Percentiles rank a stretch among this genome's conserved stretches.
These are phyloP conservation scores for Capreolus pygargus DNA, from an alignment of 2,113 vertebrate genomes.

Conservation along the genomic window DNA sequence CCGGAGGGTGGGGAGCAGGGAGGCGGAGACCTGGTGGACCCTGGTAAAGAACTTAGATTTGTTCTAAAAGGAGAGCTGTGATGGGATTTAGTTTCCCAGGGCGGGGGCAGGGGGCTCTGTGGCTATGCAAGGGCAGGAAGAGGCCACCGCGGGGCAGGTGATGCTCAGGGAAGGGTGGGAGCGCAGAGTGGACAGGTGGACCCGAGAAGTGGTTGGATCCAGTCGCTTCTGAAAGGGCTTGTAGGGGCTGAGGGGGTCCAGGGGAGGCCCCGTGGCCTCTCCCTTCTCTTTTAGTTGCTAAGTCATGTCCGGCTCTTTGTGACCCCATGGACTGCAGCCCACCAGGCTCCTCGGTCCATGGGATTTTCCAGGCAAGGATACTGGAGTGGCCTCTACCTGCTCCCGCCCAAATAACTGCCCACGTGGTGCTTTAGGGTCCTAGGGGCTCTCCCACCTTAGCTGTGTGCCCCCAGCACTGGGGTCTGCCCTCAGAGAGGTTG, in stretches of 20 bases:
- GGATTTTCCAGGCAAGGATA: neutral
- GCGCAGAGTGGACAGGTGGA: rapidly evolving
- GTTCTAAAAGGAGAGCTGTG: neutral
- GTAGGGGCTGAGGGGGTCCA: neutral
- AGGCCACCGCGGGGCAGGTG: neutral
- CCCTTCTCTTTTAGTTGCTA: neutral
- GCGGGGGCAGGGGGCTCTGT: neutral
- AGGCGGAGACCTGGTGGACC: neutral
- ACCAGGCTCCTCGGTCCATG: neutral
- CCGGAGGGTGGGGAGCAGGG: neutral
- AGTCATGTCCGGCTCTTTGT: neutral
- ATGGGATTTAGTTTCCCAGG: neutral
- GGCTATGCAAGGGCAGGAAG: too few relatives aligned
- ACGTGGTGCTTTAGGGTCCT: neutral
- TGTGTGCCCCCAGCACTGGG: neutral
- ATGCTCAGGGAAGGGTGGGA: neutral
- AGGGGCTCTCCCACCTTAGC: neutral
- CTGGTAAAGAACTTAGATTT: neutral
- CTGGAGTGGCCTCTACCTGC: neutral
- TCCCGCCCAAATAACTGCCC: rapidly evolving
- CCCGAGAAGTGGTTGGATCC: neutral
- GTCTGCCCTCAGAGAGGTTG: neutral
- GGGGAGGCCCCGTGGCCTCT: neutral
- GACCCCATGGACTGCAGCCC: neutral
- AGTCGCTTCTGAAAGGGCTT: neutral